Base-by-base conservation (phyloP, 2,888 invertebrate species). In the Sphecodes monilicornis region DNA sequence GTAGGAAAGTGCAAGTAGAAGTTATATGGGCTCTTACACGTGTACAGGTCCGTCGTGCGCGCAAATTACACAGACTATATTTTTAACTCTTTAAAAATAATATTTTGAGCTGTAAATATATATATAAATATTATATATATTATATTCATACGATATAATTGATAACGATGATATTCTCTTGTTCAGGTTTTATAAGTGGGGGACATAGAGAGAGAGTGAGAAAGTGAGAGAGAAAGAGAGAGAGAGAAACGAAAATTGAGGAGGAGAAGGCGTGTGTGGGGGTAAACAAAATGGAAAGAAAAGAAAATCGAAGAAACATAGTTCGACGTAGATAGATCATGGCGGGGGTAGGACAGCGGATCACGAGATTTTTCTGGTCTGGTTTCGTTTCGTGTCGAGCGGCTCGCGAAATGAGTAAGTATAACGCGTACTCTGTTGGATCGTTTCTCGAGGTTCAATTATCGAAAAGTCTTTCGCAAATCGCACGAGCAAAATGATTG, bases 61-160 rank as follows among this genome's bases (percentile, higher is more conserved):
- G 93, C 92, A 93, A 94, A 92, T 93, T 92, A 93, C 92, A 94
- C 92, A 94, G 90, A 94, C 92, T 94, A 94, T 94, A 94, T 94
- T 94, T 94, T 94, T 94, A 94, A 94, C 93, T 94, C 92, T 94
- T 93, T 93, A 93, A 94, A 93, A 91, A 86, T 93, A 92, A 94
- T 94, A 94, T 94, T 94, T 94, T 94, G 91, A 94, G 92, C 91
- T 93, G 91, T 94, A 92, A 91, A 92, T 60, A 60, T 57, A 32
- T 69, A 69, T 69, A 69, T 41, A 68, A 39, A 76, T 80, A 90
- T 91, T 92, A 93, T 18, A 68, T 57, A 76, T 80, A 90, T 91
- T 92, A 93, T 93, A 93, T 93, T 93, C 93, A 87, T 92, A 93
- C 91, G 91, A 92, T 92, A 92, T 92, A 66, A 93, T 91, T 92